Conservation (phyloP, 2,113 vertebrate species). For the Eulacestoma nigropectus region DNA sequence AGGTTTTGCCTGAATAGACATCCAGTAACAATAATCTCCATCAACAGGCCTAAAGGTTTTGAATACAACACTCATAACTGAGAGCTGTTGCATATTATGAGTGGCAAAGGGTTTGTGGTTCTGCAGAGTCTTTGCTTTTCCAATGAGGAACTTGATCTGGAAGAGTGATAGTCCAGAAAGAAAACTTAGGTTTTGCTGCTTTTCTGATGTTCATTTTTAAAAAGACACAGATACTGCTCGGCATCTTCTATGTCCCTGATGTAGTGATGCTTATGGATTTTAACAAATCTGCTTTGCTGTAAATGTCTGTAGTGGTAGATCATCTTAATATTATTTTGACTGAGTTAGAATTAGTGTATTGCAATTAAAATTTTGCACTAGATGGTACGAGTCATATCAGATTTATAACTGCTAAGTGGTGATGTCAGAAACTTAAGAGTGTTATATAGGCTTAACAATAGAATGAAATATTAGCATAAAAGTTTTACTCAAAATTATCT, state of each 20-base stretch:
- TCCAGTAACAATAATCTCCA: background rate
- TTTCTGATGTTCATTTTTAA: background rate
- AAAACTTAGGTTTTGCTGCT: background rate
- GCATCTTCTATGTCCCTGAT: background rate
- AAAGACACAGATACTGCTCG: background rate
- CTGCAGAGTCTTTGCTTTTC: background rate
- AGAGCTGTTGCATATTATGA: background rate
- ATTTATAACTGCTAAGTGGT: background rate
- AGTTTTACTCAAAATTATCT: background rate
- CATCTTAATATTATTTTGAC: background rate
- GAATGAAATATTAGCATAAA: background rate
- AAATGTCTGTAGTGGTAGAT: background rate
- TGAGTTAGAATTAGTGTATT: background rate
- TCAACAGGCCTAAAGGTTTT: background rate
- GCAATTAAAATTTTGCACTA: background rate
- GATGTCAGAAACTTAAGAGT: background rate
- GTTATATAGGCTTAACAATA: background rate
- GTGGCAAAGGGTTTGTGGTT: background rate
- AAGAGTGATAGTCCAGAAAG: background rate
- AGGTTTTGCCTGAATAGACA: background rate
- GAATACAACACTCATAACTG: background rate
- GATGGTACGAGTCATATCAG: background rate
- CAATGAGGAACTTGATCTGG: background rate
- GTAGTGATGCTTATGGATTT: background rate
- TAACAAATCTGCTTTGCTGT: background rate